Evolutionary conservation across 2,888 invertebrate genomes (phyloP).

Genomic region (Trichopria drosophilae): DNA sequence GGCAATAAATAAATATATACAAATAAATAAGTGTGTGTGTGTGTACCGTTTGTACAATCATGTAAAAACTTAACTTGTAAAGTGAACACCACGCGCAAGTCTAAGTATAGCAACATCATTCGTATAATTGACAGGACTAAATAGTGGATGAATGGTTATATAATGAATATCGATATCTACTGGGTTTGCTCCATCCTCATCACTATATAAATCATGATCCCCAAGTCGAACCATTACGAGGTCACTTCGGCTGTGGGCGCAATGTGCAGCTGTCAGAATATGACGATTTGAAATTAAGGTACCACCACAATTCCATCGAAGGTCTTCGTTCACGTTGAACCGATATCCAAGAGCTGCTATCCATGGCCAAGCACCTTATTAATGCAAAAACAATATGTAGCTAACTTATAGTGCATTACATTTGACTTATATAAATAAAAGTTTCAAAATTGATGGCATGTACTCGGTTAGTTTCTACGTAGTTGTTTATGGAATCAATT

Average conservation of each 20-base stretch:
- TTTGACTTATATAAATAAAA: no score
- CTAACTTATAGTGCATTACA: no score
- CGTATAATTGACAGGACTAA: conserved; percentile 65
- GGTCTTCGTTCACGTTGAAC: conserved; percentile 52
- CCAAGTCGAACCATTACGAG: conserved; percentile 69
- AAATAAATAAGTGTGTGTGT: no score
- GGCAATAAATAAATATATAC: no score
- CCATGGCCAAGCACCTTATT: conserved; percentile 86
- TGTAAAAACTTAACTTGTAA: no score
- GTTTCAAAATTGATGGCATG: no score
- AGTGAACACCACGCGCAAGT: conserved; percentile 63
- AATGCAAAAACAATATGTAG: no score
- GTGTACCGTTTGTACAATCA: no score
- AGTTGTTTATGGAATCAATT: no score
- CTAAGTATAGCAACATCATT: conserved; percentile 81
- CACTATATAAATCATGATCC: conserved; percentile 71
- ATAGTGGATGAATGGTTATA: conserved; percentile 70
- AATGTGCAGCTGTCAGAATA: conserved; percentile 79
- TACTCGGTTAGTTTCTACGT: no score
- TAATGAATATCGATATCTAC: conserved; percentile 67
- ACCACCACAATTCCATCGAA: conserved; percentile 66
- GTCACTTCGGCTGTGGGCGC: conserved; percentile 62
- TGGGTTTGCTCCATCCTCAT: conserved; percentile 66
- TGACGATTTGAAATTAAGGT: conserved; percentile 69
- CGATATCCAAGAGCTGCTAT: conserved; percentile 74